Evolutionary conservation across 2,113 vertebrate species (phyloP), one percentile per base, ranked within the genome.

Genomic region (Pipa parva): DNA sequence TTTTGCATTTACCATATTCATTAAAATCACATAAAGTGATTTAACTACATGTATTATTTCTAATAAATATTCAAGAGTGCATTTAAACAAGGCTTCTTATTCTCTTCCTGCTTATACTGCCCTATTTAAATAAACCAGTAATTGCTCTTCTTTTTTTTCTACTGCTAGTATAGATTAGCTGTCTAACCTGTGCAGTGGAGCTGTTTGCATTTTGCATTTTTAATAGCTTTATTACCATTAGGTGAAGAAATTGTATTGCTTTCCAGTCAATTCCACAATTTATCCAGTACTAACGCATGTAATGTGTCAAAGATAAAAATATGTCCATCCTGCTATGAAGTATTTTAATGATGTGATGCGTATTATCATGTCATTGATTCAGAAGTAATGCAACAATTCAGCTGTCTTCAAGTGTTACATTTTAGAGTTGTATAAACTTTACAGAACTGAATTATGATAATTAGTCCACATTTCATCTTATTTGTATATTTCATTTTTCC

Each of bases 11-110:
- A 86, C 86, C 81, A 85, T 90, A 87, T 91, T 89, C 87, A 87
- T 79, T 87, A 86, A 91, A 90, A 91, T 90, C 87, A 90, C 88
- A 89, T 91, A 90, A n/a, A 91, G 87, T 91, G 84, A 84, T 86
- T 91, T 90, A 90, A 90, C 86, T 89, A 89, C 88, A 89, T 91
- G 88, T 90, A 91, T 91, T 91, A 91, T 90, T 89, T 90, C 89
- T 91, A 89, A 91, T 91, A 91, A 91, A 91, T 91, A 91, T 91
- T 90, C 89, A 91, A 86, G 88, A 89, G 87, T 87, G 85, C 89
- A 89, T 90, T 91, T 90, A 90, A 91, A 90, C 87, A 89, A 90
- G 88, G 82, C 81, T 88, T 78, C 84, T 89, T 85, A 82, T 88
- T 90, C 87, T 89, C 84, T 87, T 90, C 86, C 84, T 85, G 83